Conservation (phyloP, 2,113 vertebrate species). For the Macrotis lagotis region DNA sequence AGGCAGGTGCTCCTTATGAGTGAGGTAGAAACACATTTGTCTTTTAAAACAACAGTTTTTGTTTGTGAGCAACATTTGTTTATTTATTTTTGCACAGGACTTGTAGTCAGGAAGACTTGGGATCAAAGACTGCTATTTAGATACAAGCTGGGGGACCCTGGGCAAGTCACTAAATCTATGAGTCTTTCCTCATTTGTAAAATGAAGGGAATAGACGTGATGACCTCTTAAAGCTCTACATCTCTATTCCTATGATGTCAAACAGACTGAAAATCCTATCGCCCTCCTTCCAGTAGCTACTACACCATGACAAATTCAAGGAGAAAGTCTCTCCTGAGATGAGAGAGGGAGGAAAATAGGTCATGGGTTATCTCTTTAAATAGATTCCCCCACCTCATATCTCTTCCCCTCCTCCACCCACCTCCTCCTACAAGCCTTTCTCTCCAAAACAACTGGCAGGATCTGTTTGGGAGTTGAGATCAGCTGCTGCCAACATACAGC, state of each 20-base stretch:
- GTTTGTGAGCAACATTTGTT: neutral
- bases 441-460: slow-evolving; percentile 55
- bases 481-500: slow-evolving; percentile 71
- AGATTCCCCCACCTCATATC: slow-evolving; percentile 42
- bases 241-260: neutral
- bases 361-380: slow-evolving; percentile 70
- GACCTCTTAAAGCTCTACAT: neutral
- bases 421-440: slow-evolving; percentile 52
- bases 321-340: slow-evolving; percentile 31
- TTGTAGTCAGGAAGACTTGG: neutral
- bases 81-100: neutral
- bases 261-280: slow-evolving; percentile 14
- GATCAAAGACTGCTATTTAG: neutral
- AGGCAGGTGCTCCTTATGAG: neutral
- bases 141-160: neutral
- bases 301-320: slow-evolving; percentile 43
- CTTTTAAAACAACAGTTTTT: neutral
- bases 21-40: neutral
- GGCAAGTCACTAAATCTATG: neutral
- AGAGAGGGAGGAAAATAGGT: slow-evolving; percentile 49
- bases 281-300: neutral
- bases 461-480: slow-evolving; percentile 58
- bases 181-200: neutral
- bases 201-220: neutral
- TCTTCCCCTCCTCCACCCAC: neutral